phyloP scores from a whole-genome alignment of 2,113 vertebrate genomes.

The Laticauda laticaudata region DNA sequence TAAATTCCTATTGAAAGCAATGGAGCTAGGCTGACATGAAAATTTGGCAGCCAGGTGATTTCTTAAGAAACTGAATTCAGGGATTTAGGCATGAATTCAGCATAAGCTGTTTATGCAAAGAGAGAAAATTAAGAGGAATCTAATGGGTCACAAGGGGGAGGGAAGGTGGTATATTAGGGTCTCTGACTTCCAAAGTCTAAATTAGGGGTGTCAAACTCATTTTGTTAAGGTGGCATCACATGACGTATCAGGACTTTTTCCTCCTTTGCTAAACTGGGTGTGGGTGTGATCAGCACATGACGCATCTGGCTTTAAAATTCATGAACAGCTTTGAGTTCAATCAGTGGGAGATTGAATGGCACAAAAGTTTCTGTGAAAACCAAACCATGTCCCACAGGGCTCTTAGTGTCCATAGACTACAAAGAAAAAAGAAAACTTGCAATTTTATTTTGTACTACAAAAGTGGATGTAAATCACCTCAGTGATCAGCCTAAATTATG shows the following conservation, averaged over 20 bases:
- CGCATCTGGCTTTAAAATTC: background rate
- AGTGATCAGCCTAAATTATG: background rate
- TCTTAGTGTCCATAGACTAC: background rate
- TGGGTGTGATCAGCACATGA: no score
- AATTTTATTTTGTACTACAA: background rate
- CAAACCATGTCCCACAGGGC: background rate
- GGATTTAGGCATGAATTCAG: background rate
- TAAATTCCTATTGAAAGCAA: background rate
- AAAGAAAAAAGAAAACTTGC: background rate
- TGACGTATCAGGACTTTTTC: no score
- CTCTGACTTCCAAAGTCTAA: background rate
- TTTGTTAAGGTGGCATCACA: no score
- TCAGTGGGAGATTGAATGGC: background rate
- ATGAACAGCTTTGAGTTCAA: background rate
- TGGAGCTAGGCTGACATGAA: background rate
- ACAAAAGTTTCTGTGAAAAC: background rate
- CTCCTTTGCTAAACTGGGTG: no score
- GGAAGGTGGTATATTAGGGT: background rate
- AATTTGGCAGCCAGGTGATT: background rate
- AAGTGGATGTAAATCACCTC: background rate
- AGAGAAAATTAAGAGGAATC: background rate
- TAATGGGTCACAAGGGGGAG: background rate
- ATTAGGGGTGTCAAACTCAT: no score
- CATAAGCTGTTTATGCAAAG: background rate
- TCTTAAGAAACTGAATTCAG: background rate